Conservation (phyloP, 2,113 vertebrate genomes). For the Rana temporaria region DNA sequence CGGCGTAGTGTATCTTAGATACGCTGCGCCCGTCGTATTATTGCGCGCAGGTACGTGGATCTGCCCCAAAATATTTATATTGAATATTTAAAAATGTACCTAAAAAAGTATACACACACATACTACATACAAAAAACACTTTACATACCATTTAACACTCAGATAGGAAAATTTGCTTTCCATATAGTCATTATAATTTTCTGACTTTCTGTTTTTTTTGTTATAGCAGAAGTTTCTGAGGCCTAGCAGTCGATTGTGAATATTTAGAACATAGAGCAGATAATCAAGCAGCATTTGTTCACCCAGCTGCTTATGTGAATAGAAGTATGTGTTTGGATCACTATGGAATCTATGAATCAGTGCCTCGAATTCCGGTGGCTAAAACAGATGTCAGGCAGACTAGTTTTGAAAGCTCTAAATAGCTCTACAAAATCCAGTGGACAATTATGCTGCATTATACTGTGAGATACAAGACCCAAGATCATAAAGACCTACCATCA, state of each 20-base stretch:
- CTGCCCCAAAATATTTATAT: too few relatives aligned
- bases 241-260: background rate
- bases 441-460: background rate
- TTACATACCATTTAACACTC: too few relatives aligned
- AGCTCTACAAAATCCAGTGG: background rate
- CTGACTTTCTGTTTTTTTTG: too few relatives aligned
- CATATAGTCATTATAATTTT: too few relatives aligned
- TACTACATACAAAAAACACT: too few relatives aligned
- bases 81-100: too few relatives aligned
- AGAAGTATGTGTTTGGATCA: background rate
- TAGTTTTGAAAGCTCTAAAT: slow-evolving; percentile 21
- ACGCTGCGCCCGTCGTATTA: too few relatives aligned
- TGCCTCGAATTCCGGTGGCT: slow-evolving; percentile 32
- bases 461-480: background rate
- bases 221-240: background rate
- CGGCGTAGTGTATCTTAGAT: too few relatives aligned
- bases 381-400: slow-evolving; percentile 31
- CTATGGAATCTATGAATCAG: slow-evolving; percentile 43
- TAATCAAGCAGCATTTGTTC: slow-evolving; percentile 11
- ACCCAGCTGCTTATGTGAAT: slow-evolving; percentile 16
- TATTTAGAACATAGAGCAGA: background rate
- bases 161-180: too few relatives aligned
- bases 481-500: too few relatives aligned
- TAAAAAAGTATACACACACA: too few relatives aligned
- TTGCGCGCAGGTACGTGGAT: too few relatives aligned